These are phyloP conservation scores for Psephotus haematonotus DNA, from an alignment of 2,113 vertebrate species.

Conservation along the genomic window DNA sequence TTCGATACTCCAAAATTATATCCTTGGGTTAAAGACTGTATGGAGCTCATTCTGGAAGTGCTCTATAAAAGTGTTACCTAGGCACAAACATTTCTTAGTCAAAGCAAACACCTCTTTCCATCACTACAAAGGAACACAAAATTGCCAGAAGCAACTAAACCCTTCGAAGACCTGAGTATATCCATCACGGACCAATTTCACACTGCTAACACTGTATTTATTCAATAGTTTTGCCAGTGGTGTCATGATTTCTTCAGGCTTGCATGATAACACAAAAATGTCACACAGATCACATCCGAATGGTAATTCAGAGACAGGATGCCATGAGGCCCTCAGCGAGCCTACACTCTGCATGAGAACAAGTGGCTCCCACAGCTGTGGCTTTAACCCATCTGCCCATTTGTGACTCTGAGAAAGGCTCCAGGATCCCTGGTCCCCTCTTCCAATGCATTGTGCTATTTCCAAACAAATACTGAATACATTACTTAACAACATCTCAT, in stretches of 20 bases:
- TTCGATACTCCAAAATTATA: not conserved
- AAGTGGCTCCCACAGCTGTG: not conserved
- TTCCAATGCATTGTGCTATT: not conserved
- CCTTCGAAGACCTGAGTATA: not conserved
- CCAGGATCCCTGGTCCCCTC: not conserved
- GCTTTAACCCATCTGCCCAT: not conserved
- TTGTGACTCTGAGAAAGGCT: rapidly evolving
- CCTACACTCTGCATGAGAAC: not conserved
- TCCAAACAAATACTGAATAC: not conserved
- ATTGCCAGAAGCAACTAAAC: not conserved
- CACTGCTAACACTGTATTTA: not conserved
- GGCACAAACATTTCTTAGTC: not conserved
- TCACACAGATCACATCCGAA: not conserved
- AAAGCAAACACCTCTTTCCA: not conserved
- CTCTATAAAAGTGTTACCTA: not conserved
- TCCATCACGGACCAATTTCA: not conserved
- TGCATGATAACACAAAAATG: not conserved
- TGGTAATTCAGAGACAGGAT: not conserved
- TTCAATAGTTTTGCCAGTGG: not conserved
- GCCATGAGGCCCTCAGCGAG: not conserved
- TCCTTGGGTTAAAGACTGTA: not conserved
- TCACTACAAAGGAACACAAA: not conserved
- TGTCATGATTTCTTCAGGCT: not conserved
- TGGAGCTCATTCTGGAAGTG: not conserved
- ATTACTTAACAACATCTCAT: not conserved